Evolutionary conservation across 2,888 invertebrate species (phyloP), one percentile per base, ranked within the genome.

Genomic region (Sesia bembeciformis): DNA sequence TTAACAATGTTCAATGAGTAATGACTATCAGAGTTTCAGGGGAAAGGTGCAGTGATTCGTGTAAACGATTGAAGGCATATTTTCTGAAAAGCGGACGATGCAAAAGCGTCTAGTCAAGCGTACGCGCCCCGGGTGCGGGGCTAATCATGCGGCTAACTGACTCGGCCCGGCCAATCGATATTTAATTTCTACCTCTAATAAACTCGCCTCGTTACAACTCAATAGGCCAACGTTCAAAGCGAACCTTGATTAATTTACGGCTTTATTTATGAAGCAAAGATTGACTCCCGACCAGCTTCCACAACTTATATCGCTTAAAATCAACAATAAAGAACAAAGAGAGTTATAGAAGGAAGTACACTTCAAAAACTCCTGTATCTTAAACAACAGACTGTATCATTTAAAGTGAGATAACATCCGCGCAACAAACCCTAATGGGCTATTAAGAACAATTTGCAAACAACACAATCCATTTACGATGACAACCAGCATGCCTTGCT

Each of bases 51-150:
- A 81, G 72, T 83, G 84, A 84, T 75, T 83, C 81, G 81, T 80
- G 75, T 77, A 76, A 84, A 70, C 76, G 74, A 70, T 70, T 70
- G 70, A 72, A 72, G 68, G 74, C 67, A 68, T 74, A 76, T 78
- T 78, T 72, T 71, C 69, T 77, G 72, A 78, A 74, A 72, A 78
- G 74, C 71, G 73, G 73, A 65, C 74, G 70, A 72, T 76, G 77
- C 74, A 75, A 79, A 78, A 76, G 79, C 72, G 69, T 63, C 74
- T 74, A 81, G 81, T 83, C 76, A 78, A 81, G 74, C 79, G 81
- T 78, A 74, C 65, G 66, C 63, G 62, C 61, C 61, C 59, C 57
- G 56, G 51, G 58, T n/a, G 46, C 46, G 62, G 51, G 57, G 64
- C 69, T 77, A 77, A 77, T 78, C 74, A 74, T 67, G 69, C 74